Evolutionary conservation across 2,888 invertebrate genomes (phyloP), one percentile per base, ranked within the genome.

Genomic region (Aplocera efformata): DNA sequence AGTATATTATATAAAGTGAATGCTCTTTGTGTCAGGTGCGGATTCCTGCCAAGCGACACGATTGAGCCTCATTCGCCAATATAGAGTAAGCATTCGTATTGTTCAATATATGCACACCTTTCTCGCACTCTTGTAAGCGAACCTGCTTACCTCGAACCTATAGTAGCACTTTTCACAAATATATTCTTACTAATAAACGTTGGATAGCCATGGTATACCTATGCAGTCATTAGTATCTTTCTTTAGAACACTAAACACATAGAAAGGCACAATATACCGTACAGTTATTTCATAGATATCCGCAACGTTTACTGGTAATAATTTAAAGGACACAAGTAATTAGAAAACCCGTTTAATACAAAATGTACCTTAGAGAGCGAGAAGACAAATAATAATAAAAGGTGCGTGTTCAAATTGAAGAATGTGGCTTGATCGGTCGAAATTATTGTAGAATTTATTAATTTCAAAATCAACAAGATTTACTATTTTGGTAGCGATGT

Each of bases 51-150:
- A 62, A 81, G 76, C 72, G 84, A 84, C 77, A 77, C 82, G 74
- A 82, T 83, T 78, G 82, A 85, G 76, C 82, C 83, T 67, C 83
- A 83, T 79, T 83, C 84, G 70, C 83, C 85, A 63, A 80, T 84
- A 75, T 85, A 84, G 80, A 82, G 85, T 85, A 84, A 85, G 85
- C 83, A 83, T 79, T 68, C 52, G 58, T 42, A 60, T 46, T 56
- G 60, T 56, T 45, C 39, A 42, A 46, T 41, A 47, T 51, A 48
- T 49, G 50, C 60, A 60, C 59, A 53, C 53, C 52, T 56, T 54
- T 50, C 36, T 46, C 30, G 41, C 51, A 43, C 55, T 42, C 33
- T 42, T 42, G 22, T 34, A 33, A 36, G 24, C 29, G 36, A 23
- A 33, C 29, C 13, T 36, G 26, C 41, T 35, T 42, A 35, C 35